Evolutionary conservation across 2,113 vertebrate genomes (phyloP).

Genomic region (Glaucomys volans): DNA sequence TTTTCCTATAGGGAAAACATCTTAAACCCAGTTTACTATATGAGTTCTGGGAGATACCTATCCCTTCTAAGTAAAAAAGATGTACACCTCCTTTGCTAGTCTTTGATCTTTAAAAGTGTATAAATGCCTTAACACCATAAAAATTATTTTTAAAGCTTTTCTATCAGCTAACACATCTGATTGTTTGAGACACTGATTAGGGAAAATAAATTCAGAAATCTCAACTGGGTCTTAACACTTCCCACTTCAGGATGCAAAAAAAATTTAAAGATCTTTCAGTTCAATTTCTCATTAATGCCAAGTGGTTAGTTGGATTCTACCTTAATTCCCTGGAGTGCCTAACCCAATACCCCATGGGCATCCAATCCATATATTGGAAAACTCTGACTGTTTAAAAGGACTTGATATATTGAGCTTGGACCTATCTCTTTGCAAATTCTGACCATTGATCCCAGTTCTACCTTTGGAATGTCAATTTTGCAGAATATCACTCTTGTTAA

Average conservation of each 20-base stretch:
- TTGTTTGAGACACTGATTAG: conserved; percentile 36
- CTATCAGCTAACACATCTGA: conserved; percentile 13
- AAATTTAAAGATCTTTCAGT: conserved; percentile 34
- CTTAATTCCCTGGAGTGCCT: background rate
- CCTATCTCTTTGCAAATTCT: conserved; percentile 46
- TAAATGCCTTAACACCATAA: background rate
- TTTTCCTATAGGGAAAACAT: background rate
- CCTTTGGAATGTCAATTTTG: conserved; percentile 8
- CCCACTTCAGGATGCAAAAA: background rate
- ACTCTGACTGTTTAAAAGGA: conserved; percentile 40
- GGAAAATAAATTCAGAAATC: conserved; percentile 35
- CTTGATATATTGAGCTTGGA: conserved; percentile 12
- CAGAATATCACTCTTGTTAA: background rate
- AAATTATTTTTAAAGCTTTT: conserved; percentile 19
- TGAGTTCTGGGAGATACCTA: background rate
- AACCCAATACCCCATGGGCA: background rate
- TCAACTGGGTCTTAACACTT: background rate
- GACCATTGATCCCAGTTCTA: background rate
- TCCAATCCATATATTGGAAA: conserved; percentile 20
- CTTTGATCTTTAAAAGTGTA: conserved; percentile 21
- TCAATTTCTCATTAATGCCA: conserved; percentile 54
- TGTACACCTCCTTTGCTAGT: background rate
- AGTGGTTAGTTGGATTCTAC: background rate
- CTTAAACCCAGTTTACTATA: background rate
- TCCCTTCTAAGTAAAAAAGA: background rate